A percentile compares a stretch with the other conserved stretches of the same genome.
Conservation (phyloP, 2,888 invertebrate species). For the Sinhomidia bicolor region DNA sequence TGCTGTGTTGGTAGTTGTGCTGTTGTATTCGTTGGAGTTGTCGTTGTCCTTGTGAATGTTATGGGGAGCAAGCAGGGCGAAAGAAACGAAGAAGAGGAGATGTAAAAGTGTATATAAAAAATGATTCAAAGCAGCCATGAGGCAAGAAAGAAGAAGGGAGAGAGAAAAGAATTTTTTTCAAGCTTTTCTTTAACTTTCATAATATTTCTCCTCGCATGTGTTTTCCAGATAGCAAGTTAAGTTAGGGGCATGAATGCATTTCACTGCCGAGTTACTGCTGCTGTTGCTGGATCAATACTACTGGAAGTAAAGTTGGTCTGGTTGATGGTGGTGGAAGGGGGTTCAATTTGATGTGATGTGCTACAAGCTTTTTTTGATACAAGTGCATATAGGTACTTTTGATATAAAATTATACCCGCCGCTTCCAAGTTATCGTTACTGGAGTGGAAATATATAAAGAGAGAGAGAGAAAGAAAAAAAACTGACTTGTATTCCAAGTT, state of each 20-base stretch:
- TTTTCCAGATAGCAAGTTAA: background rate
- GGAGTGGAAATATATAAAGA: constrained; percentile 12
- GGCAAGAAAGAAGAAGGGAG: background rate
- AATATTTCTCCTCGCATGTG: background rate
- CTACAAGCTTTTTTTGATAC: background rate
- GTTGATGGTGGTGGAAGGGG: background rate
- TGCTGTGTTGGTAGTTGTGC: background rate
- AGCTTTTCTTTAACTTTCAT: constrained; percentile 1
- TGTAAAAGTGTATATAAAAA: constrained; percentile 9
- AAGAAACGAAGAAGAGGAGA: background rate
- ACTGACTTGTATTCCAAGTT: constrained; percentile 38
- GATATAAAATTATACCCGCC: background rate
- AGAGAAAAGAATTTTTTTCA: background rate
- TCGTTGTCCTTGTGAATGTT: background rate
- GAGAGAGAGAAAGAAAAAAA: constrained; percentile 3
- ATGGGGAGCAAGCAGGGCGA: background rate
- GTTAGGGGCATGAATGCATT: constrained; percentile 20
- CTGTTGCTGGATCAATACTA: constrained; percentile 34
- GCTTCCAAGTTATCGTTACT: too few relatives aligned
- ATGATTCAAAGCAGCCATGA: background rate
- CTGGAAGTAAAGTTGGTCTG: constrained; percentile 20
- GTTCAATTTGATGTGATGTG: constrained; percentile 21
- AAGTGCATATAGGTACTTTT: background rate
- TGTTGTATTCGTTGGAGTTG: background rate
- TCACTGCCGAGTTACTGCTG: background rate